Conservation (phyloP, 2,888 invertebrate species). For the Poecilobothrus nobilitatus region DNA sequence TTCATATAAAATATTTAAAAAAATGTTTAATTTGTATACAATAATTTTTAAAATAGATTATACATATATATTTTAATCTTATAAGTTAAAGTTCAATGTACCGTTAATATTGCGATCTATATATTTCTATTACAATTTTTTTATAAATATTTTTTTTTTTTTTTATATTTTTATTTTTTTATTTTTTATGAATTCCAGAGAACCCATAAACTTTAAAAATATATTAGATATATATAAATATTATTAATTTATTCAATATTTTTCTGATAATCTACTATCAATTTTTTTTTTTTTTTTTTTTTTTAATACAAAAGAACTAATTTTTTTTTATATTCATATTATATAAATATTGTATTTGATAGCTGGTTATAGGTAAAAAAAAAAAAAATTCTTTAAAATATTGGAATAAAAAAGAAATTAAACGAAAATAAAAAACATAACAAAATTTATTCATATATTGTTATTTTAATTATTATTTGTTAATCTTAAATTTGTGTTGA, state of each 20-base stretch:
- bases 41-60: no score
- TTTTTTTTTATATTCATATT: no score
- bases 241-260: constrained; percentile 1
- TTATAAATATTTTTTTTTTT: background rate
- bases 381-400: no score
- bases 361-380: no score
- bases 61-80: no score
- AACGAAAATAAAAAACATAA: no score
- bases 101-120: background rate
- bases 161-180: no score
- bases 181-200: background rate
- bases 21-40: no score
- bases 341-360: no score
- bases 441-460: constrained; percentile 6
- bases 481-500: constrained; percentile 3
- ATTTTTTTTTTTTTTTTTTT: background rate
- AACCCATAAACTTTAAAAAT: background rate
- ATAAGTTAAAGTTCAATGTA: background rate
- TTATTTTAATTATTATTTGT: constrained; percentile 4
- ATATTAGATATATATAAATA: background rate
- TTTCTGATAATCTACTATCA: background rate
- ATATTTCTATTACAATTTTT: background rate
- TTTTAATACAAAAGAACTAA: no score
- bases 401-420: no score
- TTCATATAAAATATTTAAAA: no score